These are phyloP conservation scores for Notarius lentiginosus DNA, from an alignment of 2,113 vertebrate genomes.

Conservation along the genomic window DNA sequence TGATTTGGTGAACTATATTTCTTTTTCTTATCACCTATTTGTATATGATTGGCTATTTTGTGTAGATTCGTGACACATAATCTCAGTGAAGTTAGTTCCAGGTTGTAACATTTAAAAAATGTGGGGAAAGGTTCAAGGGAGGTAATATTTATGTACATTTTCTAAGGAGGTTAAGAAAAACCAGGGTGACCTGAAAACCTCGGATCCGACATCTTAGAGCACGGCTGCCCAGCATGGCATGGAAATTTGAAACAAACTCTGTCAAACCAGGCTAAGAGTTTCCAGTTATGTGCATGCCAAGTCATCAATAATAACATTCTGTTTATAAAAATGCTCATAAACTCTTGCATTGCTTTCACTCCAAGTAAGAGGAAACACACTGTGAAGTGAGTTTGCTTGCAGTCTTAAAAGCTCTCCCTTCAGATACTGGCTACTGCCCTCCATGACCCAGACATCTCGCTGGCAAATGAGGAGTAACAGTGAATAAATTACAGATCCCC, in stretches of 20 bases:
- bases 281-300: not conserved
- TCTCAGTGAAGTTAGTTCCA: not conserved
- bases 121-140: not conserved
- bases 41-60: not conserved
- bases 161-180: not conserved
- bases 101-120: not conserved
- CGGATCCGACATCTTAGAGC: not conserved
- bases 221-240: not conserved
- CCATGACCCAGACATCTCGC: not conserved
- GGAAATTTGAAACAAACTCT: not conserved
- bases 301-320: not conserved
- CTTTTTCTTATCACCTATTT: not conserved
- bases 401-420: not conserved
- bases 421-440: not conserved
- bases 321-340: not conserved
- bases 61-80: not conserved
- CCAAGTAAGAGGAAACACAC: not conserved
- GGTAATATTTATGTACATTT: not conserved
- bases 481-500: conserved; percentile 3
- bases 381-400: not conserved
- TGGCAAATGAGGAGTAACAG: not conserved
- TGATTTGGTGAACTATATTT: not conserved
- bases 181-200: not conserved
- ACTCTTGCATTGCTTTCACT: not conserved
- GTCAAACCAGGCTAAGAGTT: not conserved